Evolutionary conservation across 1,140 invertebrate species (phyloP), one percentile per base, ranked within the genome.

Genomic region (Platyura marginata): DNA sequence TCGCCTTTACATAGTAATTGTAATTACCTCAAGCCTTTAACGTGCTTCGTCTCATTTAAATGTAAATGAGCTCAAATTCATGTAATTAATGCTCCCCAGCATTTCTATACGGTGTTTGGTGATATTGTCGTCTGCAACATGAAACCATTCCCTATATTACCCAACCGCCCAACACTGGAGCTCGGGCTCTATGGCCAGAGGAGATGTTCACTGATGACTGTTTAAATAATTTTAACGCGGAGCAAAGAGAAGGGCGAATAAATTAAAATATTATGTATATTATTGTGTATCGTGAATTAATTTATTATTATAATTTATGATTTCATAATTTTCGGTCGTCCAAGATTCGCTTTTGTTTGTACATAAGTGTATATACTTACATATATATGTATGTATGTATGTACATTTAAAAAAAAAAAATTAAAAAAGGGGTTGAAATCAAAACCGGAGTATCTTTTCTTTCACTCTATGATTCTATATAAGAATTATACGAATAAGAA

Each of bases 51-150:
- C 36, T 38, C 36, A 38, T 38, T 38, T 38, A 38, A 18, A 38
- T 38, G 36, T 38, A 38, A 38, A 38, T 38, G 36, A 38, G 36
- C 36, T 38, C 18, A 38, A 38, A 38, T 38, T 38, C 36, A 38
- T 20, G 36, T 38, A 38, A 38, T 38, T 38, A 38, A 38, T 38
- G 36, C 36, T 38, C 18, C 36, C n/a, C 36, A 38, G 36, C 20
- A 38, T 18, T 38, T 38, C 36, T 38, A 13, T 8, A 29, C 25
- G 25, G 25, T 29, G 25, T 29, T 29, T 29, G 25, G 25, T 29
- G 13, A 29, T 29, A 29, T 29, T 29, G 25, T 29, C 25, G 25
- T 29, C 25, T 29, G 13, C 25, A 29, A 29, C 25, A 29, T 13
- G 25, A 29, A 29, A 29, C 25, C 25, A 29, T 29, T 29, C 25